These are phyloP conservation scores for Hemiscyllium ocellatum DNA, from an alignment of 2,113 vertebrate species.

Conservation along the genomic window DNA sequence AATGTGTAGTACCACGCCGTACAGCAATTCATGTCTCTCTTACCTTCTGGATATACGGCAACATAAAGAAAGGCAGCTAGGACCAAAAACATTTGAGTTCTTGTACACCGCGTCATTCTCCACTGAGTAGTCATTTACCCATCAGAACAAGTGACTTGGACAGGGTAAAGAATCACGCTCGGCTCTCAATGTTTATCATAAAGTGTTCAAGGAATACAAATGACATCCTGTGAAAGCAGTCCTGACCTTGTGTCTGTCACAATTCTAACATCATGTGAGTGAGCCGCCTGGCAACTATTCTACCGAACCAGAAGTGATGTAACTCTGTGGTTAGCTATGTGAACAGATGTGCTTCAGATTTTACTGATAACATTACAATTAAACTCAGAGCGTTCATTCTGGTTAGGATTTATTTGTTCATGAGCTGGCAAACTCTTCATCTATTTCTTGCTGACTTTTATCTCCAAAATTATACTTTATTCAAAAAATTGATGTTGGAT, in stretches of 20 bases:
- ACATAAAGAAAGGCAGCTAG: background rate
- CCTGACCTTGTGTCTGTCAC: background rate
- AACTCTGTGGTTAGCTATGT: conserved; percentile 27
- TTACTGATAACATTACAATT: background rate
- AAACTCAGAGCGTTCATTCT: background rate
- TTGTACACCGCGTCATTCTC: background rate
- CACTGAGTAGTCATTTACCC: background rate
- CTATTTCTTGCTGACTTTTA: background rate
- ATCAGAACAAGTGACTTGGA: background rate
- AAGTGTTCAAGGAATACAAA: no score
- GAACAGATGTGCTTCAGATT: background rate
- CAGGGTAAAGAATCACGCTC: background rate
- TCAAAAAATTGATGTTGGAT: background rate
- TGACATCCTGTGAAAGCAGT: background rate
- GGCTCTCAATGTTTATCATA: background rate
- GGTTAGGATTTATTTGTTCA: background rate
- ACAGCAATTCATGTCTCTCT: background rate
- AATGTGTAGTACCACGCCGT: background rate
- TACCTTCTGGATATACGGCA: background rate
- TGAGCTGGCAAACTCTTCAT: background rate
- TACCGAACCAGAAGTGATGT: conserved; percentile 11
- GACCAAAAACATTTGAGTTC: background rate
- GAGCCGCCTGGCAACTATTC: background rate
- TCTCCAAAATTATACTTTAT: background rate
- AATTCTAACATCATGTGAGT: background rate